These are phyloP conservation scores for Regulus satrapa DNA, from an alignment of 2,113 vertebrate species.

Conservation along the genomic window DNA sequence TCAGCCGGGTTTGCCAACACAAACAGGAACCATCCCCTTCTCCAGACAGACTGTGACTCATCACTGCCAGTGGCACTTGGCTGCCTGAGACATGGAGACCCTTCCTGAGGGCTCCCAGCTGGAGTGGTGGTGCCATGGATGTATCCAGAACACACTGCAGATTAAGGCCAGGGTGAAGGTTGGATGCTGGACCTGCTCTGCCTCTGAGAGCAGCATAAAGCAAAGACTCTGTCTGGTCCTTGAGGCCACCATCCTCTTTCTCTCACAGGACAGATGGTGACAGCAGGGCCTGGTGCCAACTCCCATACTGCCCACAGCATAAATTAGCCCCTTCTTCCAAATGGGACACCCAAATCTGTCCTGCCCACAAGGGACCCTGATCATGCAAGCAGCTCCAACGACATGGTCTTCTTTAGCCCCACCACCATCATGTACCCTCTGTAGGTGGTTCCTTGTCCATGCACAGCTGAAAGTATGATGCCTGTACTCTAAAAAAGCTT, in stretches of 20 bases:
- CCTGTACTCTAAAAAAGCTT: not conserved
- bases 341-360: not conserved
- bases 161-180: no score
- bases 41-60: not conserved
- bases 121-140: accelerated
- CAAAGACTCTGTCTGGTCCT: not conserved
- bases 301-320: not conserved
- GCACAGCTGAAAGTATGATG: not conserved
- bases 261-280: not conserved
- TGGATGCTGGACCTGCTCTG: not conserved
- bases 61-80: not conserved
- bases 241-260: not conserved
- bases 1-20: not conserved
- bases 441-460: not conserved
- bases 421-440: not conserved
- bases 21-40: not conserved
- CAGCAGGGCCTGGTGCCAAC: not conserved
- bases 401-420: not conserved
- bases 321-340: not conserved
- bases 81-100: not conserved
- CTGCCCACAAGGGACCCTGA: not conserved
- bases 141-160: not conserved
- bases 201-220: not conserved
- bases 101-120: accelerated
- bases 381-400: not conserved